A percentile compares a stretch with the other conserved stretches of the same genome.
These are phyloP conservation scores for Galagoides demidoff DNA, from an alignment of 2,797 vertebrate genomes.

Conservation along the genomic window DNA sequence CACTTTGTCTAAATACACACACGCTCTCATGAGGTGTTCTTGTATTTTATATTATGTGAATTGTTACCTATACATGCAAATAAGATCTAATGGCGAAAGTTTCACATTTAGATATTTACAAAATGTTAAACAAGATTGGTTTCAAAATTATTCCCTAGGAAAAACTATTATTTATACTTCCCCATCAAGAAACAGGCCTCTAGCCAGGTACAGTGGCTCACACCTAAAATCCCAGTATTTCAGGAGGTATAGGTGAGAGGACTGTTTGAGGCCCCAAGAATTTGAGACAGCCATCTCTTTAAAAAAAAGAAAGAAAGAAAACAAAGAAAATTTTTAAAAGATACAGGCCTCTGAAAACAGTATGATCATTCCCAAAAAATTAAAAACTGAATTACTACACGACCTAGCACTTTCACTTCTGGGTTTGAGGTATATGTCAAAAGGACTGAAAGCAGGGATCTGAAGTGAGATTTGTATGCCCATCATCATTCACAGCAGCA, in stretches of 20 bases:
- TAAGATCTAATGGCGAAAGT: neutral
- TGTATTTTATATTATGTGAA: neutral
- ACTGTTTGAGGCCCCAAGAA: neutral
- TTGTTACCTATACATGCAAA: neutral
- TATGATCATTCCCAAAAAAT: neutral
- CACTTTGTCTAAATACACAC: neutral
- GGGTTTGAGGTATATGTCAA: neutral
- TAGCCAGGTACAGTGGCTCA: neutral
- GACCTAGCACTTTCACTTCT: neutral
- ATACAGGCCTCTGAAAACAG: neutral
- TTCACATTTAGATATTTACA: neutral
- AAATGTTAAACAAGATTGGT: neutral
- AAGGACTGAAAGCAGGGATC: neutral
- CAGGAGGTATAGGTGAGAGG: neutral
- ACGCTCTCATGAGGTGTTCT: neutral
- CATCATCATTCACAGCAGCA: neutral
- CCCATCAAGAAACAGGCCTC: neutral
- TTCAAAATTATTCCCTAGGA: neutral
- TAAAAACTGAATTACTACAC: neutral
- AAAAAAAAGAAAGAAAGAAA: neutral
- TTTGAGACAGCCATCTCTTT: neutral
- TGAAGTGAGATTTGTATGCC: neutral
- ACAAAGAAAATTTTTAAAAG: neutral
- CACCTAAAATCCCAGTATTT: neutral
- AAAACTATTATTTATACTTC: conserved; percentile 23